Evolutionary conservation across 2,888 invertebrate species (phyloP), one percentile per base, ranked within the genome.

Genomic region (Petrolisthes cinctipes): DNA sequence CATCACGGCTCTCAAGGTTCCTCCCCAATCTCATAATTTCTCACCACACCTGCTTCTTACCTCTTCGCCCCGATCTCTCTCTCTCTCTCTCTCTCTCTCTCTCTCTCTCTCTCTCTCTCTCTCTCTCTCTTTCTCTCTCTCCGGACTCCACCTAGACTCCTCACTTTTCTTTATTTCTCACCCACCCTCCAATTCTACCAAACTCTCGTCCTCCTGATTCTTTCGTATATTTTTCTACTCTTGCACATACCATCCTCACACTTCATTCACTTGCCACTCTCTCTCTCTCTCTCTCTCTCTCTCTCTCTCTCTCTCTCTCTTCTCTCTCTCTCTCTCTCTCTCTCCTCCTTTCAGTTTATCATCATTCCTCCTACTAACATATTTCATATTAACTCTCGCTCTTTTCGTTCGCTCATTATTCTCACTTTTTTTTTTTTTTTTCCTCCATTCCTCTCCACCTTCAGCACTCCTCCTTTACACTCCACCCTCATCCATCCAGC

Each of bases 231-330:
- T 66, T 17, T 14, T 17, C 66, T 66, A 66, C 11, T 66, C 17
- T 17, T 66, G 14, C 17, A 37, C 53, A 37, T 76, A 11, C 53
- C 51, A 51, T 53, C 53, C 76, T 76, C 51, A 51, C 76, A 51
- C 76, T 76, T 53, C 53, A 37, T 76, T 37, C 37, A 37, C 37
- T 37, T 37, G 37, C 2, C 37, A 1, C 37, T 37, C 37, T 37
- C 37, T 37, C 76, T 76, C 76, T 76, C 78, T 78, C 78, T 78
- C 78, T 78, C 78, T 78, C 78, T 78, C 78, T 78, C 61, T 82
- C 61, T 82, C 61, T 82, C 81, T 82, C 66, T 82, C 80, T 80
- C 80, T 80, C 80, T 57, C 80, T 57, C 80, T 57, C 80, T 57
- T 75, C 75, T 75, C 75, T 75, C 75, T 75, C 75, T 75, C 75